These are phyloP conservation scores for Urechis unicinctus DNA, from an alignment of 2,888 invertebrate species.

Conservation along the genomic window DNA sequence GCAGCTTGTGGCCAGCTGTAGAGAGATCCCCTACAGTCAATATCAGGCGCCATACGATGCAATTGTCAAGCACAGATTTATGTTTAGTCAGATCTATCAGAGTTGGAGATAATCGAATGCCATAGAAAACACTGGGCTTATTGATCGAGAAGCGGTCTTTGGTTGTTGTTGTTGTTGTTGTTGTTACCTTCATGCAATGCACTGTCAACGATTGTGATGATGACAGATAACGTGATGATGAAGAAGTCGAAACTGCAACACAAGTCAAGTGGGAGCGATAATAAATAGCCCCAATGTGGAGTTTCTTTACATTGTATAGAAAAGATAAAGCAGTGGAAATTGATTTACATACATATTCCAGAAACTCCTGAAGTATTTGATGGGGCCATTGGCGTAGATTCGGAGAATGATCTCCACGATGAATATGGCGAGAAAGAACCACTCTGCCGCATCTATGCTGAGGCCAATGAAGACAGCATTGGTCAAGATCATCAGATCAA, in stretches of 20 bases:
- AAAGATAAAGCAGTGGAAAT: background rate
- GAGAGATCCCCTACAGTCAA: too few relatives aligned
- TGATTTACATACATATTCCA: conserved; percentile 51
- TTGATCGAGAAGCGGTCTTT: too few relatives aligned
- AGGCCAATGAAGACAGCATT: conserved; percentile 52
- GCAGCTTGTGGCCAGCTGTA: too few relatives aligned
- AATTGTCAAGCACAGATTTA: too few relatives aligned
- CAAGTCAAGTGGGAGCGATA: conserved; percentile 1
- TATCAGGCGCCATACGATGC: too few relatives aligned
- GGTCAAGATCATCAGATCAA: conserved; percentile 51
- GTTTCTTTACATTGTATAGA: background rate
- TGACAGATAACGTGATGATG: conserved; percentile 48
- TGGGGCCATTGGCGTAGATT: conserved; percentile 49
- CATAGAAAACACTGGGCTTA: too few relatives aligned
- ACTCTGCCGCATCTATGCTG: conserved; percentile 47
- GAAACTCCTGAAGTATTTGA: conserved; percentile 44
- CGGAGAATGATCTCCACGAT: conserved; percentile 51
- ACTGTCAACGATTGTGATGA: conserved; percentile 30
- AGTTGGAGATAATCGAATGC: too few relatives aligned
- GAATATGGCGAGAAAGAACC: conserved; percentile 51
- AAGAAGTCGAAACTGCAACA: conserved; percentile 52
- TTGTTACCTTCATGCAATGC: too few relatives aligned
- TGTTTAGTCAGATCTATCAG: too few relatives aligned
- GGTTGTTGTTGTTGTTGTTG: too few relatives aligned
- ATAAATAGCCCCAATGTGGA: background rate